Base-by-base conservation (phyloP, 2,797 vertebrate species). In the Ambastaia sidthimunki region DNA sequence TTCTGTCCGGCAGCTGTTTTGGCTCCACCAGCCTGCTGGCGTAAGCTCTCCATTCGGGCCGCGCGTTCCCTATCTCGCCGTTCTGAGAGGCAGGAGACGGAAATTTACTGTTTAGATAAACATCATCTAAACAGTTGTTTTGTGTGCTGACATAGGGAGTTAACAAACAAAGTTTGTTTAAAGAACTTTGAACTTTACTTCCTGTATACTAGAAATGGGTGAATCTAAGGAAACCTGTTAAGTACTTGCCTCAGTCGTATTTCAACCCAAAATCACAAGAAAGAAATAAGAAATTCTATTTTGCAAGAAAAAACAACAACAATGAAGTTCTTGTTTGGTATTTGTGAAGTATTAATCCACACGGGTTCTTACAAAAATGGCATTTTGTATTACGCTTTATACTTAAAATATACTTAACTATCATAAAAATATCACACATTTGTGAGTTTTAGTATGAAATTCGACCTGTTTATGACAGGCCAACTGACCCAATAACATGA, bases 21-120 rank as follows among this genome's bases (percentile, higher is more conserved):
- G 82, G 88, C 81, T 92, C 88, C 81, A 60, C 75, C 78, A 25
- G 68, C 87, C 78, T 94, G 95, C 82, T 92, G 93, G 74, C 83
- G 94, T n/a, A 93, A 47, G 87, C 95, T 95, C 87, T 96, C 94
- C 84, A 96, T 93, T 80, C 95, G 92, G 1, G 88, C 85, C 76
- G 90, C 95, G 52, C 96, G 92, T 41, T 98, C 97, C 86, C 93
- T 93, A 85, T 98, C 96, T 59, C 97, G 91, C 88, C 96, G 96
- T 23, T 97, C 97, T 99, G 91, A 80, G 5, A 55, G 55, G 9
- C n/a, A 23, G 67, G 50, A 71, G 37, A 13, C 65, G 48, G 15
- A 28, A 28, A 28, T 28, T 28, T 28, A 28, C 28, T 28, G 28
- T 28, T 28, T 28, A 37, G 34, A 50, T 34, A 59, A 68, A 57